Percentiles rank a stretch among this genome's conserved stretches.
Conservation (phyloP, 2,888 invertebrate genomes). For the Latrodectus hesperus region DNA sequence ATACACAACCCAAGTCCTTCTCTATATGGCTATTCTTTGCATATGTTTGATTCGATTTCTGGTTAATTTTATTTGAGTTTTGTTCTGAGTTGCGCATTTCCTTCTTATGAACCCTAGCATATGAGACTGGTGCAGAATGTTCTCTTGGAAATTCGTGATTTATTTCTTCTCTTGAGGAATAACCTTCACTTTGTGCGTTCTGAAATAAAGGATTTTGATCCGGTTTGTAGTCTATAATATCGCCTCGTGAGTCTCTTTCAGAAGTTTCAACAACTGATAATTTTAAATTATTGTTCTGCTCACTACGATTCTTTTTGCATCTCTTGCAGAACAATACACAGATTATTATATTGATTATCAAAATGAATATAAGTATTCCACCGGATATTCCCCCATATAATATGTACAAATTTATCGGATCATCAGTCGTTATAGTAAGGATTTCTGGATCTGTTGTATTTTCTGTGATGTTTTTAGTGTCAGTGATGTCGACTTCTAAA, state of each 20-base stretch:
- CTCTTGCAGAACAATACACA: slow-evolving; percentile 30
- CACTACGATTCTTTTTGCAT: slow-evolving; percentile 15
- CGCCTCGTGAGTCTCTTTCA: slow-evolving; percentile 11
- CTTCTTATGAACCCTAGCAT: slow-evolving; percentile 39
- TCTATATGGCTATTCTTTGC: slow-evolving; percentile 16
- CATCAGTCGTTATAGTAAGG: neutral
- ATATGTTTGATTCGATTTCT: neutral
- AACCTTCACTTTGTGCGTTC: slow-evolving; percentile 14
- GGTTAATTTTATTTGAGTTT: neutral
- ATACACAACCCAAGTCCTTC: slow-evolving; percentile 52
- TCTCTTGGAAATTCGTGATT: neutral
- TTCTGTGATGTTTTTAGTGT: slow-evolving; percentile 5
- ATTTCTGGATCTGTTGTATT: slow-evolving; percentile 27
- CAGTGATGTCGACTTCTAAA: neutral
- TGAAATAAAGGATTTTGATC: neutral
- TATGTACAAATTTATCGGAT: neutral
- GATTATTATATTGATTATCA: slow-evolving; percentile 47
- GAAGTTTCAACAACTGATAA: neutral
- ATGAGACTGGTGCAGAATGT: slow-evolving; percentile 1
- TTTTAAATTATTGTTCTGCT: neutral
- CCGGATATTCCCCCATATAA: slow-evolving; percentile 11
- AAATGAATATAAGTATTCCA: slow-evolving; percentile 28
- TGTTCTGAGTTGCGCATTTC: neutral
- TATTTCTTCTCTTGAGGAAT: neutral
- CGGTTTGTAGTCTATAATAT: neutral